Conservation (phyloP, 2,888 invertebrate genomes). For the Leptinotarsa haldemani region DNA sequence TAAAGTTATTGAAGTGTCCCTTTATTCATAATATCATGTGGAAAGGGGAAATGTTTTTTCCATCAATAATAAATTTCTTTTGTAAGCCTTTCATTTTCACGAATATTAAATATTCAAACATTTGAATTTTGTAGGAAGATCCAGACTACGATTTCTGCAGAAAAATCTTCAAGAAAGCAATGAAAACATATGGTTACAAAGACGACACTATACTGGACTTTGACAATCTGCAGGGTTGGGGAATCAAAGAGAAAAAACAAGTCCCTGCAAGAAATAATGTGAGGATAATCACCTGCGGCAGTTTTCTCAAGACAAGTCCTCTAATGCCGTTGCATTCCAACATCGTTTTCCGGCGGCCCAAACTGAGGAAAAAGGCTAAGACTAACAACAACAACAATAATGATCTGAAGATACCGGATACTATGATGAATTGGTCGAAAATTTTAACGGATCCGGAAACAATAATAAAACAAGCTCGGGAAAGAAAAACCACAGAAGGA, state of each 20-base stretch:
- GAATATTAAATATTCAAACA: no score
- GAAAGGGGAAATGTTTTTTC: no score
- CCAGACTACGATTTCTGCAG: conserved; percentile 83
- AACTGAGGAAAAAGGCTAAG: conserved; percentile 65
- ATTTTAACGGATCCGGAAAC: conserved; percentile 75
- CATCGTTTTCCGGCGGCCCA: conserved; percentile 70
- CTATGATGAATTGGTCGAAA: conserved; percentile 76
- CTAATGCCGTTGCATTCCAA: conserved; percentile 66
- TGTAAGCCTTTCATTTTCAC: no score
- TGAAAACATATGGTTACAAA: conserved; percentile 70
- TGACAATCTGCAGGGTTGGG: conserved; percentile 62
- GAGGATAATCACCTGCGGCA: conserved; percentile 25
- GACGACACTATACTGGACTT: conserved; percentile 65
- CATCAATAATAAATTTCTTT: no score
- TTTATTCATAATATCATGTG: no score
- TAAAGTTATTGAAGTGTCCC: no score
- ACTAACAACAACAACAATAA: conserved; percentile 62
- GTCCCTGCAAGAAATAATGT: conserved; percentile 31
- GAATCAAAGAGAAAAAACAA: conserved; percentile 61
- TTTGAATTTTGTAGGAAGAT: conserved; percentile 71
- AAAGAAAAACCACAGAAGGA: conserved; percentile 65
- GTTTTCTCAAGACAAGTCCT: conserved; percentile 42
- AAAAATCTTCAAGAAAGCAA: conserved; percentile 75
- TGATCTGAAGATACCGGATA: conserved; percentile 54
- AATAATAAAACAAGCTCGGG: conserved; percentile 69